These are phyloP conservation scores for Ptyas mucosa DNA, from an alignment of 2,113 vertebrate genomes.

Conservation along the genomic window DNA sequence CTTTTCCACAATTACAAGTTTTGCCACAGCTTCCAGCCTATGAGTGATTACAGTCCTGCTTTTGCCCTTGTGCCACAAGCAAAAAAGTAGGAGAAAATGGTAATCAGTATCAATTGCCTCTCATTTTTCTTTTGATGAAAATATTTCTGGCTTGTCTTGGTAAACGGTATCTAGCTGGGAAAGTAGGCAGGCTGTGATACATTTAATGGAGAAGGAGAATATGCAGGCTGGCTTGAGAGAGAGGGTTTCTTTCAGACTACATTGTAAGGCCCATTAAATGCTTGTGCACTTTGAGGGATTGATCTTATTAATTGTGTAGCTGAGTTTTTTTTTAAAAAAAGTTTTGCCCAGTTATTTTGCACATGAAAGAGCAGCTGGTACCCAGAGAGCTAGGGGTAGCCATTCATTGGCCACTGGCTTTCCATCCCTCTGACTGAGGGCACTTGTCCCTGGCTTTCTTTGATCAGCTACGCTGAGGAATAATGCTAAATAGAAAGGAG, in stretches of 20 bases:
- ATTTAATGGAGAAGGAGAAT: background rate
- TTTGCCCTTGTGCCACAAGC: background rate
- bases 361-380: constrained; percentile 15
- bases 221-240: background rate
- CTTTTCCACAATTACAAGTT: background rate
- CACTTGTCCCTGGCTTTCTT: background rate
- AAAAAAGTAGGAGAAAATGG: background rate
- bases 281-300: background rate
- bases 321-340: background rate
- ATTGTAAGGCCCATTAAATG: constrained; percentile 4
- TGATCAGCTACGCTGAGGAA: constrained; percentile 4
- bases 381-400: background rate
- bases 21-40: background rate
- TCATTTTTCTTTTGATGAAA: background rate
- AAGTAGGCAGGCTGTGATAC: background rate
- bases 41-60: background rate
- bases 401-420: background rate
- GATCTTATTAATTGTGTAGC: background rate
- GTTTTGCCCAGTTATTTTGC: background rate
- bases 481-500: constrained; percentile 22
- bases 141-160: background rate
- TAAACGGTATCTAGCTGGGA: background rate
- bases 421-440: background rate
- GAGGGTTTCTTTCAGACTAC: background rate
- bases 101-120: background rate